A percentile compares a stretch with the other conserved stretches of the same genome.
Conservation (phyloP, 2,888 invertebrate species). For the Tetramorium bicarinatum region DNA sequence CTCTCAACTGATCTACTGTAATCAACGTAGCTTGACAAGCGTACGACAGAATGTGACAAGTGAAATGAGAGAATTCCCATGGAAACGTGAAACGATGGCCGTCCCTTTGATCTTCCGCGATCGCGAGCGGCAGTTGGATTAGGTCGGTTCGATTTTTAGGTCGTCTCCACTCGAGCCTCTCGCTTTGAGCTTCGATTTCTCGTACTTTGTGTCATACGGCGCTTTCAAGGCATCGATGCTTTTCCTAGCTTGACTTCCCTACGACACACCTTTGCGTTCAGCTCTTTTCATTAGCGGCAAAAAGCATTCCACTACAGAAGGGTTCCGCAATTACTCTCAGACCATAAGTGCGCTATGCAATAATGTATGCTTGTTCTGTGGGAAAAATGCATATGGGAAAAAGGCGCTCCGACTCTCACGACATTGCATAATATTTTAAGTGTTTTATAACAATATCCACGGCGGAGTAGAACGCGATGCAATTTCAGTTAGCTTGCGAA, state of each 20-base stretch:
- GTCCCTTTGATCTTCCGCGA: constrained; percentile 3
- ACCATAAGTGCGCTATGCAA: constrained; percentile 70
- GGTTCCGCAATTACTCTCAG: constrained; percentile 72
- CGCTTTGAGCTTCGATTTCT: constrained; percentile 46
- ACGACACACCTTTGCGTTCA: constrained; percentile 57
- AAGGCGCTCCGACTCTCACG: not conserved
- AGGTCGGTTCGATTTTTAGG: constrained; percentile 34
- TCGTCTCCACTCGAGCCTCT: constrained; percentile 12
- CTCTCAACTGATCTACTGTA: not conserved
- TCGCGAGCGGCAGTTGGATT: constrained; percentile 22
- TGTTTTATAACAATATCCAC: constrained; percentile 23
- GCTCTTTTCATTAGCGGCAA: constrained; percentile 71
- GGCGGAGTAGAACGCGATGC: not conserved
- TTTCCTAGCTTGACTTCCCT: not conserved
- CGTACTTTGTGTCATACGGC: constrained; percentile 27
- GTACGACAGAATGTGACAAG: not conserved
- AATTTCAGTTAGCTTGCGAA: constrained; percentile 23
- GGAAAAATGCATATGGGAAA: constrained; percentile 38
- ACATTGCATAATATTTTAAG: constrained; percentile 34
- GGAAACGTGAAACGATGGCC: not conserved
- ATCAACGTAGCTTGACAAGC: not conserved
- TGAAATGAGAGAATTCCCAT: constrained; percentile 21
- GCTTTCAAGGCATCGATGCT: constrained; percentile 48
- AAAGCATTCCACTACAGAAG: constrained; percentile 66
- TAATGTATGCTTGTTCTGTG: constrained; percentile 69